Conservation (phyloP, 2,113 vertebrate genomes). For the Erythrocercus mccallii region DNA sequence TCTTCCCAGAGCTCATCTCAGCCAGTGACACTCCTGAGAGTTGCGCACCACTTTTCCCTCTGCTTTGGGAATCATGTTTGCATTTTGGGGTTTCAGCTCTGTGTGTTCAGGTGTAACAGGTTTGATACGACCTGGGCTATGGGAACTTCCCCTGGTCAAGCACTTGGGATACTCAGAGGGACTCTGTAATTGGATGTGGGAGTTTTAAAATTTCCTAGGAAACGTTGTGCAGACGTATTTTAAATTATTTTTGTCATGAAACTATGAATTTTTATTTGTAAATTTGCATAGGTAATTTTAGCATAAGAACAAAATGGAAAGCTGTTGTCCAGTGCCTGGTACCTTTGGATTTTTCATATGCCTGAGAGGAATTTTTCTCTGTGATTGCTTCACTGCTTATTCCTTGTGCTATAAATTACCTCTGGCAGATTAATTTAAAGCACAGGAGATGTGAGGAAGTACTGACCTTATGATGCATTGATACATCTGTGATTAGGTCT, state of each 20-base stretch:
- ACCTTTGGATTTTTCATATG: not conserved
- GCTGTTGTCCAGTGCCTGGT: not conserved
- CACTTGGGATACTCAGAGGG: fast-evolving
- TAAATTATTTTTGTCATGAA: not conserved
- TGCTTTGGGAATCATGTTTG: not conserved
- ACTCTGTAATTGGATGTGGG: not conserved
- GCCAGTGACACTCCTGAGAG: not conserved
- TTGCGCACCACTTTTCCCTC: not conserved
- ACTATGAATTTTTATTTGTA: not conserved
- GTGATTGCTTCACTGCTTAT: not conserved
- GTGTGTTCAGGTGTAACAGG: not conserved
- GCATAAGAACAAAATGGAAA: not conserved
- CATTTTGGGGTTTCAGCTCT: not conserved
- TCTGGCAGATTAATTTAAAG: not conserved
- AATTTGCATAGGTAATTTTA: not conserved
- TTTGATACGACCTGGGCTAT: fast-evolving
- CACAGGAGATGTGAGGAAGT: not conserved
- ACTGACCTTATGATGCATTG: not conserved
- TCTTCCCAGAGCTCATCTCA: not conserved
- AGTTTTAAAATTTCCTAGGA: not conserved
- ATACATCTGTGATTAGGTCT: not conserved
- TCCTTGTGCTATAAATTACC: not conserved
- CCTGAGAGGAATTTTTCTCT: not conserved
- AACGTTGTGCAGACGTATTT: fast-evolving
- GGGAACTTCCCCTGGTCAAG: not conserved